Conservation (phyloP, 2,113 vertebrate species). For the Piliocolobus tephrosceles region DNA sequence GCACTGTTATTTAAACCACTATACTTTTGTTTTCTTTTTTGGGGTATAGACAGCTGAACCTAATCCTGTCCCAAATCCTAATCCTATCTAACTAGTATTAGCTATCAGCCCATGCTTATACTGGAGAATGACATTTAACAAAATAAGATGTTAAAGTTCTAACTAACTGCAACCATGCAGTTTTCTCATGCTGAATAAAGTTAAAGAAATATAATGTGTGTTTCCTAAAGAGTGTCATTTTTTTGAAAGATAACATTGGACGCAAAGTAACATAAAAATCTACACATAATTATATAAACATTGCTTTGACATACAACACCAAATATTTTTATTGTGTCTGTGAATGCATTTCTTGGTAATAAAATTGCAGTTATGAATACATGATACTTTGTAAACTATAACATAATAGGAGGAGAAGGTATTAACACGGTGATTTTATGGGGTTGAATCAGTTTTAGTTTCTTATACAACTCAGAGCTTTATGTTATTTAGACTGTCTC, state of each 20-base stretch:
- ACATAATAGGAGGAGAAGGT: not conserved
- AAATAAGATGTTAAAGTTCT: not conserved
- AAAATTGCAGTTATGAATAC: not conserved
- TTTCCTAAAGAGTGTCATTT: not conserved
- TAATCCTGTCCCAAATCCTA: not conserved
- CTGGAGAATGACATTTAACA: not conserved
- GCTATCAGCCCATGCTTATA: not conserved
- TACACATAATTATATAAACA: not conserved
- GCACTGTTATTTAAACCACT: not conserved
- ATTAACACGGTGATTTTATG: not conserved
- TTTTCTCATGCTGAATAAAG: constrained; percentile 4
- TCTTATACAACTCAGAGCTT: not conserved
- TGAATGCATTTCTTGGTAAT: not conserved
- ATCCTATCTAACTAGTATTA: not conserved
- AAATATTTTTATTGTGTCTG: not conserved
- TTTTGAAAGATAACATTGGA: not conserved
- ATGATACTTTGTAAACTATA: not conserved
- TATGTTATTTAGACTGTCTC: not conserved
- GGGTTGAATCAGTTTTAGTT: not conserved
- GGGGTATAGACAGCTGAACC: not conserved
- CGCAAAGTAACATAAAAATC: not conserved
- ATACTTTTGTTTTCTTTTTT: not conserved
- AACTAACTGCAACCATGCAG: not conserved
- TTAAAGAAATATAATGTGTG: not conserved
- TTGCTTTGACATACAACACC: not conserved